Conservation (phyloP, 2,888 invertebrate species). For the Fragum whitleyi region DNA sequence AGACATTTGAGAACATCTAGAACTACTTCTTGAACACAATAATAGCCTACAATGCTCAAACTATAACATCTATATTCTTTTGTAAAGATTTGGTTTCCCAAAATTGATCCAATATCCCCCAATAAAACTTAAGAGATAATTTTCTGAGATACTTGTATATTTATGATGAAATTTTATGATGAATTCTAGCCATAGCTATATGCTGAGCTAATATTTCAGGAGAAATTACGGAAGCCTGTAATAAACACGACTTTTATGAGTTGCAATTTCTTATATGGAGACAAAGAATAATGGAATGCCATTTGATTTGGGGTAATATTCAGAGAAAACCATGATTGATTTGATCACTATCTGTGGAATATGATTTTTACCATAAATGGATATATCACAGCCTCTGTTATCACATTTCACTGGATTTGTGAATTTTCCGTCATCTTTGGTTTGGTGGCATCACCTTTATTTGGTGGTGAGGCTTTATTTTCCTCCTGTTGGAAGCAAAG, state of each 20-base stretch:
- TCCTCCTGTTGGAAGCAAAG: neutral
- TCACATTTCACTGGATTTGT: neutral
- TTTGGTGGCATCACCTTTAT: neutral
- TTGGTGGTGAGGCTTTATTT: neutral
- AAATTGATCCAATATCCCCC: neutral
- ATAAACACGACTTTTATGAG: constrained; percentile 23
- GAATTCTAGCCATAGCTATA: neutral
- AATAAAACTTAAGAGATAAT: neutral
- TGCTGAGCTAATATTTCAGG: neutral
- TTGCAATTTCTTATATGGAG: constrained; percentile 25
- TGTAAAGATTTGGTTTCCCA: too few species aligned
- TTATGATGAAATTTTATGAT: neutral
- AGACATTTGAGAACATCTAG: too few species aligned
- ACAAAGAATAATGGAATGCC: constrained; percentile 20
- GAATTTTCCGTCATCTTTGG: neutral
- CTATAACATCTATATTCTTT: too few species aligned
- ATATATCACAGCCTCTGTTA: constrained; percentile 7
- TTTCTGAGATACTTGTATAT: neutral
- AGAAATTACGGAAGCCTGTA: constrained; percentile 15
- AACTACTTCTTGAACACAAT: too few species aligned
- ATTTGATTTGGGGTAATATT: constrained; percentile 9
- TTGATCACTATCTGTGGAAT: constrained; percentile 18
- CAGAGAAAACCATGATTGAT: constrained; percentile 19
- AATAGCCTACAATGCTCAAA: too few species aligned
- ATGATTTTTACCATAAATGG: constrained; percentile 17